Evolutionary conservation across 2,797 vertebrate species (phyloP).

Genomic region (Poeciliopsis turneri): DNA sequence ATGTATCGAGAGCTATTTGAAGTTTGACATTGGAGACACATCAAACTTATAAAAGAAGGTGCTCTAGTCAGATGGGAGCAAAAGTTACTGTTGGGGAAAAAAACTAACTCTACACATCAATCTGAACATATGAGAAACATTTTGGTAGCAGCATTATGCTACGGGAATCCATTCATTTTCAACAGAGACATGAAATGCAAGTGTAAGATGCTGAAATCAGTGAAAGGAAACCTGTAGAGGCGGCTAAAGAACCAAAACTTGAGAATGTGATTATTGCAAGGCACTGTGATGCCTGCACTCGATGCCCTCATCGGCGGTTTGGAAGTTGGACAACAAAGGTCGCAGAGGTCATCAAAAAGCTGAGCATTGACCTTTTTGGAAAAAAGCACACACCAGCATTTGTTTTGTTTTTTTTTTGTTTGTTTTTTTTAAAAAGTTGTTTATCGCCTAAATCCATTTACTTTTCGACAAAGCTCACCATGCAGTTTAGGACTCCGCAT

Average conservation of each 20-base stretch:
- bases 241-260: neutral
- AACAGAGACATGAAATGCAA: neutral
- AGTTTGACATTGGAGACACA: neutral
- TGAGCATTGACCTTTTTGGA: slow-evolving; percentile 6
- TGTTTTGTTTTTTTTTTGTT: neutral
- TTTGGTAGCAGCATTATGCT: neutral
- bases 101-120: neutral
- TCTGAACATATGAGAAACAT: neutral
- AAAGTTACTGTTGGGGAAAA: neutral
- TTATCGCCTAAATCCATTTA: slow-evolving; percentile 11
- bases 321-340: slow-evolving; percentile 1
- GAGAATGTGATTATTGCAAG: neutral
- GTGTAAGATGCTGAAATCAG: neutral
- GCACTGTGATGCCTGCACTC: neutral
- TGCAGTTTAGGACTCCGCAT: slow-evolving; percentile 8
- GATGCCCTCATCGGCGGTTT: slow-evolving; percentile 6
- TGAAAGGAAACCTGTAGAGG: neutral
- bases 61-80: neutral
- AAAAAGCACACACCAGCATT: slow-evolving; percentile 9
- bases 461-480: slow-evolving; percentile 9
- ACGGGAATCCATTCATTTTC: neutral
- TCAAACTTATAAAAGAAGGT: neutral
- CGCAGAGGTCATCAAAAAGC: slow-evolving; percentile 36
- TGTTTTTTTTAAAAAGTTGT: neutral
- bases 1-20: neutral